Base-by-base conservation (phyloP, 1,140 invertebrate genomes). In the Bradynema listronoti region DNA sequence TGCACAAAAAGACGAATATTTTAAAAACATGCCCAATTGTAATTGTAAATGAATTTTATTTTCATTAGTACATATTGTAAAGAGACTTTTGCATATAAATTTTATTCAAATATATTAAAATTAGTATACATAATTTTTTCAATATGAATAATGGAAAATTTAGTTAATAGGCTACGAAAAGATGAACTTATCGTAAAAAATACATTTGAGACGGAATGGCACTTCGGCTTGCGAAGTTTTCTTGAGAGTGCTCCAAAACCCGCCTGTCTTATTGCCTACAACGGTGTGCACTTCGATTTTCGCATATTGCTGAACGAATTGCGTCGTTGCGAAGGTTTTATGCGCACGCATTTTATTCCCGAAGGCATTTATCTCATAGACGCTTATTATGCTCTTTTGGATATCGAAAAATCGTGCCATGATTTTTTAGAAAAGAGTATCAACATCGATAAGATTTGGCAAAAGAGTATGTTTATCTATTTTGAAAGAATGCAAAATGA, bases 191-290 rank as follows among this genome's bases (percentile, higher is more conserved):
- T 55, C 27, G 19, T 47, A 14, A 69, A 69, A 36, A 49, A 50
- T 30, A 52, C 63, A 9, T 69, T 69, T 45, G 58, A 25, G 25
- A 49, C 70, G 29, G 68, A 69, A 50, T 69, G 68, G 68, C 68
- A 62, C 1, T n/a, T n/a, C n/a, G 67, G 62, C 14, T 46, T 69
- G 22, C 56, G 50, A 41, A 61, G 66, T n/a, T 29, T 69, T 41
- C 63, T 69, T 19, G 29, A 56, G 32, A 33, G 41, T 19, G 22
- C 52, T 7, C 57, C 54, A 25, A 69, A 69, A 41, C 68, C 68
- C 47, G 62, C 63, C 30, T 64, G 69, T 58, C 45, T 71, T 32
- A 52, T 69, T 34, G 68, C 69, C 16, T 68, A 69, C 41, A 70
- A 69, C 52, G 64, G 69, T 9, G 25, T 71, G 6, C 45, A 55